Base-by-base conservation (phyloP, 1,140 invertebrate species). In the Prorops nasuta region DNA sequence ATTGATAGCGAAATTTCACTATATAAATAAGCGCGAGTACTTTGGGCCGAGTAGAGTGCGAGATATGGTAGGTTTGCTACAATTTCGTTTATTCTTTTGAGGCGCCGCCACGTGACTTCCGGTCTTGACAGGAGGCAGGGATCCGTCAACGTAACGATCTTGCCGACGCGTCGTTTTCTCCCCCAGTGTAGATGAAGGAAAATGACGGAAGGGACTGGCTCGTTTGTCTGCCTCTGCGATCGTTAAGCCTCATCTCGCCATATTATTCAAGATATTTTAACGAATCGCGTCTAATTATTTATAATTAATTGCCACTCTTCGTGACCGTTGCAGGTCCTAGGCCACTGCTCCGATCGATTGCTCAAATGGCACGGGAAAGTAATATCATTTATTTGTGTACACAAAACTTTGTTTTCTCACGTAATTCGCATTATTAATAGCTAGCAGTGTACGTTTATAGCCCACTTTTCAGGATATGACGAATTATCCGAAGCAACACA, bases 101-200 rank as follows among this genome's bases (percentile, higher is more conserved):
- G n/a, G n/a, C n/a, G n/a, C n/a, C n/a, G n/a, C n/a, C n/a, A n/a
- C n/a, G n/a, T 56, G 60, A 71, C 66, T 76, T 77, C 73, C 73
- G 72, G 57, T 58, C 64, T 52, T 24, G 21, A 51, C 49, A 52
- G 62, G 50, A 60, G 46, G 54, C 52, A 47, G 49, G 51, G 56
- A 69, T 71, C 60, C 73, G 69, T 77, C 73, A 75, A 56, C 58
- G 52, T 75, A 77, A 77, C 70, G 74, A 77, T 71, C 73, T 76
- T 59, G 68, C 62, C 72, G 74, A 77, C 72, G 67, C 67, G 67
- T 44, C 44, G 63, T 65, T 76, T 74, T 72, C 68, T 70, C 48
- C 42, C 49, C 36, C 49, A 16, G 34, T 39, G 49, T 54, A 49
- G 51, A 56, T 44, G 50, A 61, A 58, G 51, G 42, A 52, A 56